Conservation (phyloP, 1,140 invertebrate species). For the Littorina saxatilis region DNA sequence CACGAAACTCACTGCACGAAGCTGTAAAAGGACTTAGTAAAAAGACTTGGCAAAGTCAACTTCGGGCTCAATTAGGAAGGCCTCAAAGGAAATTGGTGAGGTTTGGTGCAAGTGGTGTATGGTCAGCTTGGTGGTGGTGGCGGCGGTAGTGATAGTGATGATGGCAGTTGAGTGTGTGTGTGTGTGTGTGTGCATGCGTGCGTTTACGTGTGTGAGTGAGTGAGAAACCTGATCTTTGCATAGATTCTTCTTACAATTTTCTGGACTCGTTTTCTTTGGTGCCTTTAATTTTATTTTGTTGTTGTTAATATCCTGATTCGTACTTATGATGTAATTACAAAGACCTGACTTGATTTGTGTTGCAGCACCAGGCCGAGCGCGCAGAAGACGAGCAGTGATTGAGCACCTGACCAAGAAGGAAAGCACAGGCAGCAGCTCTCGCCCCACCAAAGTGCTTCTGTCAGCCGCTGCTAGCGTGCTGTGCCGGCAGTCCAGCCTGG, state of each 20-base stretch:
- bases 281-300: neutral
- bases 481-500: no score
- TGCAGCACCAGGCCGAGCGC: constrained; percentile 6
- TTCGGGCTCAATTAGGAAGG: no score
- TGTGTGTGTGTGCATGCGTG: neutral
- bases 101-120: neutral
- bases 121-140: no score
- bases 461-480: neutral
- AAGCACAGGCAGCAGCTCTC: neutral
- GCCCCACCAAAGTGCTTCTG: neutral
- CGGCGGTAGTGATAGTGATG: no score
- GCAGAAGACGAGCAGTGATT: constrained; percentile 1
- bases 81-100: neutral
- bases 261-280: neutral
- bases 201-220: neutral
- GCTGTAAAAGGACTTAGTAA: no score
- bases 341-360: no score
- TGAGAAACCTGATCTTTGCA: neutral
- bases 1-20: no score
- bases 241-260: no score
- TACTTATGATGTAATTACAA: no score
- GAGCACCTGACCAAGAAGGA: constrained; percentile 13
- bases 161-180: neutral
- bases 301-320: no score
- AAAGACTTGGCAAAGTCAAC: no score